Percentiles rank a stretch among this genome's conserved stretches.
phyloP scores from a whole-genome alignment of 2,113 vertebrate species.

The Acanthisitta chloris region DNA sequence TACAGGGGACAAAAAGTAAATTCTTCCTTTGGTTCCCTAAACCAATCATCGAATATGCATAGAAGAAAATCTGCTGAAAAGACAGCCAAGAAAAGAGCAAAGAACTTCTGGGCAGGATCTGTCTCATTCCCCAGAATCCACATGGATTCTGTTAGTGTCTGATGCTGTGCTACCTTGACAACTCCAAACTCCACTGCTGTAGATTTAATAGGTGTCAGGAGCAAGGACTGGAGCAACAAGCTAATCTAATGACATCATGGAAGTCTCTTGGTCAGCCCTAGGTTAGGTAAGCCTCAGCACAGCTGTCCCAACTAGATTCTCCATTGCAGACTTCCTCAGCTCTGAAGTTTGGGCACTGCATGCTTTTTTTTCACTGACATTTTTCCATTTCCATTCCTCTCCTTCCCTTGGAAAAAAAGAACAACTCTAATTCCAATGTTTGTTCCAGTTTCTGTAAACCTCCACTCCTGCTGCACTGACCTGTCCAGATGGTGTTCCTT shows the following conservation, averaged over 20 bases:
- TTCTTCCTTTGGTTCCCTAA: background rate
- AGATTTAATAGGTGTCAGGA: conserved; percentile 57
- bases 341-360: background rate
- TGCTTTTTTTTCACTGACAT: background rate
- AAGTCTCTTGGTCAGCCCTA: conserved; percentile 27
- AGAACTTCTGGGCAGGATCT: background rate
- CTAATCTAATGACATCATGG: conserved; percentile 52
- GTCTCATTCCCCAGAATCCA: background rate
- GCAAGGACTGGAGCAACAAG: conserved; percentile 6
- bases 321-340: conserved; percentile 54
- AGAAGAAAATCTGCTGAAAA: background rate
- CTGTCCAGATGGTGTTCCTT: conserved; percentile 6
- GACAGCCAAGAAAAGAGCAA: background rate
- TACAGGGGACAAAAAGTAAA: background rate
- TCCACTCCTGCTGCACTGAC: background rate
- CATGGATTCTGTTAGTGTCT: background rate
- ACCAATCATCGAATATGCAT: background rate
- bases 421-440: background rate
- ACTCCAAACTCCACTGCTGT: background rate
- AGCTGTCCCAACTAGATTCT: conserved; percentile 55
- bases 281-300: conserved; percentile 53
- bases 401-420: conserved; percentile 16
- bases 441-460: conserved; percentile 19
- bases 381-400: conserved; percentile 54
- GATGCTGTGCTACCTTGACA: conserved; percentile 13